phyloP scores from a whole-genome alignment of 2,797 vertebrate species.

The Mus caroli region DNA sequence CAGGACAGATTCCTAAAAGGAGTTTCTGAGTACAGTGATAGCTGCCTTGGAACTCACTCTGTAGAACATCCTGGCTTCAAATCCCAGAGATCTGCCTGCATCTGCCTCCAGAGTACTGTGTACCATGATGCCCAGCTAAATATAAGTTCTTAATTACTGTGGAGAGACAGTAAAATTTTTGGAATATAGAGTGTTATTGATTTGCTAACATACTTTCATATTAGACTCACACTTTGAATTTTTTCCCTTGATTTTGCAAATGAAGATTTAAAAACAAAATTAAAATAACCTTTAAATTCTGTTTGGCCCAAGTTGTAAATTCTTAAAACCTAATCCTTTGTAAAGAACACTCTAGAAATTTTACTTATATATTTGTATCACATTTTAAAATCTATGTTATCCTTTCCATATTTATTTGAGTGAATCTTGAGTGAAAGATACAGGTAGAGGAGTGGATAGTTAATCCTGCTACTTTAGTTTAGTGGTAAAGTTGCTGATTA shows the following conservation, averaged over 20 bases:
- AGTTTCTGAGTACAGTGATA: background rate
- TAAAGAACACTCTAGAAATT: slow-evolving; percentile 29
- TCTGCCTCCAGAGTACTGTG: background rate
- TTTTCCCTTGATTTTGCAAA: slow-evolving; percentile 52
- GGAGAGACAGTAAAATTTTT: background rate
- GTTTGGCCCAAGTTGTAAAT: slow-evolving; percentile 21
- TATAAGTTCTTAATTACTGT: background rate
- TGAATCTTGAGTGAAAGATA: slow-evolving; percentile 24
- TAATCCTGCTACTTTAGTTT: background rate
- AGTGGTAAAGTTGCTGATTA: background rate
- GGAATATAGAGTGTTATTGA: slow-evolving; percentile 23
- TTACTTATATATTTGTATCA: background rate
- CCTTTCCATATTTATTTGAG: slow-evolving; percentile 32
- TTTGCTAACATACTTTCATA: slow-evolving; percentile 4
- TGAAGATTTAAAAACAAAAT: slow-evolving; percentile 45
- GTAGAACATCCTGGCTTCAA: background rate
- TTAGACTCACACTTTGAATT: slow-evolving; percentile 45
- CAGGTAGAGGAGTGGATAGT: background rate
- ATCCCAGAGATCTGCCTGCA: background rate
- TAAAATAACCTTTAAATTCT: slow-evolving; percentile 40
- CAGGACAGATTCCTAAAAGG: background rate
- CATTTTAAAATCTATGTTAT: slow-evolving; percentile 2
- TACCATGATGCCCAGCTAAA: background rate
- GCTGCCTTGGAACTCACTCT: background rate
- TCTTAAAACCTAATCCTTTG: slow-evolving; percentile 18